Base-by-base conservation (phyloP, 2,888 invertebrate species). In the Aplocera efformata region DNA sequence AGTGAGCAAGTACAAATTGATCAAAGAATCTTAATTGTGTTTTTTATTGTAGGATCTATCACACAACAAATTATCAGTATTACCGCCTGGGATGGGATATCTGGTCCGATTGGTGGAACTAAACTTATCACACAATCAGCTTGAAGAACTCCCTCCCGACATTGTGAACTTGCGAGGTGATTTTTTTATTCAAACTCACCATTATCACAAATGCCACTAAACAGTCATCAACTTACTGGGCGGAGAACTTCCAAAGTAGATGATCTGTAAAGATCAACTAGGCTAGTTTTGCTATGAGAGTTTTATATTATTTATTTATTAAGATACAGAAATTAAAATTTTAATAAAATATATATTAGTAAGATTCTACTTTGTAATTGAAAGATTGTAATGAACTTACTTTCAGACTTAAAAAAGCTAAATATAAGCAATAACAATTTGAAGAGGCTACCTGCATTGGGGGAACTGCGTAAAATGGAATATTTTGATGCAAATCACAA, bases 21-120 rank as follows among this genome's bases (percentile, higher is more conserved):
- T 5, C 13, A 27, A 27, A 13, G 24, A 22, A 7, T 41, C 49
- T 31, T 23, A 8, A 25, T 30, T 23, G 33, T 9, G 31, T 31
- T 41, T 46, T 49, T 40, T 42, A 6, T 67, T 85, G 41, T 76
- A 96, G 96, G 94, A 96, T 82, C 76, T 95, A 58, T 94, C 95
- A 22, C 88, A 93, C 82, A 96, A 96, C 83, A 89, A 91, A 63
- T 78, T 97, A 79, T 88, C 88, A 52, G 80, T 75, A 46, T 74
- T 98, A 68, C 96, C 97, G 13, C 89, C 92, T 50, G 95, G 95
- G 63, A 91, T 97, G 89, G 96, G 96, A 51, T 96, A 94, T 80
- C 80, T 96, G 73, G 94, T 95, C 48, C 91, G 95, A 58, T 84
- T 96, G 71, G 91, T 91, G 40, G 91, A 92, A 66, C 80, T 96